phyloP scores from a whole-genome alignment of 2,888 invertebrate genomes.

The Drosophila setosimentum region DNA sequence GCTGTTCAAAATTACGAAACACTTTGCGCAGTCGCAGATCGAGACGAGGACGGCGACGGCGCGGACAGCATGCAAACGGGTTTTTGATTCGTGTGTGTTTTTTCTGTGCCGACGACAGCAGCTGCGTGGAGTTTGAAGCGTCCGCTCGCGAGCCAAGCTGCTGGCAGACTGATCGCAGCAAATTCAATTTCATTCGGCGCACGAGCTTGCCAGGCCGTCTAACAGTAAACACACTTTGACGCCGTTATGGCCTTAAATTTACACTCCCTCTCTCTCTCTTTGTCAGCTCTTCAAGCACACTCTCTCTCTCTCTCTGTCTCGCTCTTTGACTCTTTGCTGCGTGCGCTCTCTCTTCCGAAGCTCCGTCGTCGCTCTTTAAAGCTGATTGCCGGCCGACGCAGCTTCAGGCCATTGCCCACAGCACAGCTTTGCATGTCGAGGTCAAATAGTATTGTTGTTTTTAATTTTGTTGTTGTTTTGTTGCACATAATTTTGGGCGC shows the following conservation, averaged over 20 bases:
- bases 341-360: slow-evolving; percentile 24
- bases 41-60: slow-evolving; percentile 21
- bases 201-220: slow-evolving; percentile 59
- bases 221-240: slow-evolving; percentile 70
- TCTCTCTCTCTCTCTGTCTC: slow-evolving; percentile 8
- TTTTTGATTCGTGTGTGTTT: slow-evolving; percentile 4
- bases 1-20: slow-evolving; percentile 73
- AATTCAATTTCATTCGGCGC: slow-evolving; percentile 70
- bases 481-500: slow-evolving; percentile 44
- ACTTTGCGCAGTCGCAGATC: slow-evolving; percentile 63
- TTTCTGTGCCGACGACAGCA: slow-evolving; percentile 9
- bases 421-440: slow-evolving; percentile 79
- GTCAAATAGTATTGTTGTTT: slow-evolving; percentile 60
- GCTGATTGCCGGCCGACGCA: slow-evolving; percentile 25
- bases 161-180: slow-evolving; percentile 81
- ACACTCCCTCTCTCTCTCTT: slow-evolving; percentile 18
- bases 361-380: slow-evolving; percentile 27
- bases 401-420: slow-evolving; percentile 64
- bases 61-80: slow-evolving; percentile 19
- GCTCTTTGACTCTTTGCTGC: not conserved
- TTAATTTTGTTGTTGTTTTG: slow-evolving; percentile 30
- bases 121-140: slow-evolving; percentile 47
- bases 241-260: slow-evolving; percentile 58
- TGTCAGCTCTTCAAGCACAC: slow-evolving; percentile 5
- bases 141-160: slow-evolving; percentile 82